A percentile compares a stretch with the other conserved stretches of the same genome.
Evolutionary conservation across 64 coral and sea anemone species (phyloP).

Genomic region (Trachythela sp.): DNA sequence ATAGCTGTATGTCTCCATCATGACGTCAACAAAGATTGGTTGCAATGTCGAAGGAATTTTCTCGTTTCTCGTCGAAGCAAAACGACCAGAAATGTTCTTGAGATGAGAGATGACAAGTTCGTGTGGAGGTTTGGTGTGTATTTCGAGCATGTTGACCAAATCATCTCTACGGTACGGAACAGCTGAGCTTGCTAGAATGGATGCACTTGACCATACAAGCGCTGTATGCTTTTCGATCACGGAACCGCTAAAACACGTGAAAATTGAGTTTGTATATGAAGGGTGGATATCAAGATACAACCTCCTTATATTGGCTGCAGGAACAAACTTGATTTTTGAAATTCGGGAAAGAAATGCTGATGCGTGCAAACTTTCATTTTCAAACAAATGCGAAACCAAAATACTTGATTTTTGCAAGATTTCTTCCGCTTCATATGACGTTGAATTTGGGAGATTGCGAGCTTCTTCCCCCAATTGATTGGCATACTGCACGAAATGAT

Average conservation of each 20-base stretch:
- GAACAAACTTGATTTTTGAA: conserved; percentile 17
- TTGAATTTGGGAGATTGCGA: not conserved
- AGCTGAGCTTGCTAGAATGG: not conserved
- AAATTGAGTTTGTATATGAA: not conserved
- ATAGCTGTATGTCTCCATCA: not conserved
- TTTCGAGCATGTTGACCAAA: not conserved
- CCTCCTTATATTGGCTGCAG: not conserved
- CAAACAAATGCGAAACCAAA: not conserved
- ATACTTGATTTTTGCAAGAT: not conserved
- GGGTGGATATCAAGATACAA: not conserved
- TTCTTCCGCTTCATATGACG: not conserved
- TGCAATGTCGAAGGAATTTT: not conserved
- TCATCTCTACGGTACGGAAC: not conserved
- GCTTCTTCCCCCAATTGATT: not conserved
- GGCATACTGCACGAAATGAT: not conserved
- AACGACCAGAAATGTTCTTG: not conserved
- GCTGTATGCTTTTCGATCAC: not conserved
- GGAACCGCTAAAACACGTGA: not conserved
- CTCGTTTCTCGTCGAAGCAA: not conserved
- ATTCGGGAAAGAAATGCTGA: not conserved
- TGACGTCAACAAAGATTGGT: not conserved
- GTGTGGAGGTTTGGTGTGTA: not conserved
- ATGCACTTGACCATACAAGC: not conserved
- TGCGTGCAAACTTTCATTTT: not conserved
- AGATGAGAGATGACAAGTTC: not conserved